Conservation (phyloP, 2,113 vertebrate species). For the Nesogale talazaci region DNA sequence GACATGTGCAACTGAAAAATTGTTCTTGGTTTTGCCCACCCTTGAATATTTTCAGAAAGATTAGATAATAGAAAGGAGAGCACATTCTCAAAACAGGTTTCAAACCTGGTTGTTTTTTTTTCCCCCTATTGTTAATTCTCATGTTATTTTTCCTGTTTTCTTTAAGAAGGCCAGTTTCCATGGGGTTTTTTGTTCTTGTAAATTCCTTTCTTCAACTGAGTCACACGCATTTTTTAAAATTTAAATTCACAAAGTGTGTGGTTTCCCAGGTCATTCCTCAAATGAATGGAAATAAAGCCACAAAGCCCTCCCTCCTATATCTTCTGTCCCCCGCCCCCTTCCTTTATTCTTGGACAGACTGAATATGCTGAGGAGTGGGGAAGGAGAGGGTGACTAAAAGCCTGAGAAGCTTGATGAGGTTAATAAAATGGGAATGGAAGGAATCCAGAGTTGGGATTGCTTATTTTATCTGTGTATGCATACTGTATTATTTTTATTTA, state of each 20-base stretch:
- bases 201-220: background rate
- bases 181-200: background rate
- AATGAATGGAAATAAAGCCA: background rate
- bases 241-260: background rate
- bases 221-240: background rate
- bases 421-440: too few species aligned
- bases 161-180: background rate
- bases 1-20: background rate
- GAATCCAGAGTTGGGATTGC: background rate
- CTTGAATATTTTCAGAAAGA: slow-evolving; percentile 37
- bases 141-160: background rate
- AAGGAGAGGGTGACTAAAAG: background rate
- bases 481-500: background rate
- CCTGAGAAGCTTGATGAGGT: background rate
- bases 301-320: too few species aligned
- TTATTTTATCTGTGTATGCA: background rate
- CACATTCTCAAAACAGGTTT: slow-evolving; percentile 11
- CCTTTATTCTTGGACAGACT: background rate
- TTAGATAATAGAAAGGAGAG: background rate
- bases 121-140: background rate
- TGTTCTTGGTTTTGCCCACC: slow-evolving; percentile 20
- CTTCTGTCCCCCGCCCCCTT: too few species aligned
- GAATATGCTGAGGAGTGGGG: too few species aligned
- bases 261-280: background rate
- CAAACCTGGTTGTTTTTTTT: slow-evolving; percentile 9